Percentiles rank a stretch among this genome's conserved stretches.
Evolutionary conservation across 2,888 invertebrate species (phyloP).

Genomic region (Ceraclea dissimilis): DNA sequence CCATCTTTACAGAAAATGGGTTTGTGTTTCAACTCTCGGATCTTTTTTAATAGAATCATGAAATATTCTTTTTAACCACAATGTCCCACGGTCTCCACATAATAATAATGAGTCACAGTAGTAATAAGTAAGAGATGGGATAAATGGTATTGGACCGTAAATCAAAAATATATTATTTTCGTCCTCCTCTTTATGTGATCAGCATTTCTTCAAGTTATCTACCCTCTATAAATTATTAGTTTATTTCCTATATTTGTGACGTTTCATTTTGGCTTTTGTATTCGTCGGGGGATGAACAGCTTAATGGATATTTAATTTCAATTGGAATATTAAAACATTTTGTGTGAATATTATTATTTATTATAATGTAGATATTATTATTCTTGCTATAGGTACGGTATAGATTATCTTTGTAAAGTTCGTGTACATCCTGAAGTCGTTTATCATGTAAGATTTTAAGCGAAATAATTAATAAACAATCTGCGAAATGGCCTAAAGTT

Average conservation of each 20-base stretch:
- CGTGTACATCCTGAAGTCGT: neutral
- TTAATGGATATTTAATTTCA: conserved; percentile 9
- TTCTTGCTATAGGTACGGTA: neutral
- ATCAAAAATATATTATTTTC: conserved; percentile 24
- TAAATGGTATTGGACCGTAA: conserved; percentile 25
- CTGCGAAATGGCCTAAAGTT: too few relatives aligned
- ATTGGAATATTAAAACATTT: conserved; percentile 5
- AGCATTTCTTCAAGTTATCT: conserved; percentile 24
- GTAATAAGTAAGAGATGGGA: conserved; percentile 13
- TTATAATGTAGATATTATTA: neutral
- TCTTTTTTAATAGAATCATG: too few relatives aligned
- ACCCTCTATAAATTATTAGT: conserved; percentile 23
- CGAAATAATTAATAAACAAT: neutral
- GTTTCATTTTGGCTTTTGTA: conserved; percentile 8
- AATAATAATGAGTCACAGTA: conserved; percentile 22
- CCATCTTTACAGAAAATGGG: too few relatives aligned
- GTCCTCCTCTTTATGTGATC: conserved; percentile 24
- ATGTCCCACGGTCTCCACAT: neutral
- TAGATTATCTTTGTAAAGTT: neutral
- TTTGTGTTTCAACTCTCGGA: too few relatives aligned
- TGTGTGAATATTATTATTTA: neutral
- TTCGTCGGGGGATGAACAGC: conserved; percentile 3
- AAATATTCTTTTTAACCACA: neutral
- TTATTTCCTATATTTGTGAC: conserved; percentile 24
- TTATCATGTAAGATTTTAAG: neutral